Percentiles rank a stretch among this genome's conserved stretches.
Conservation (phyloP, 2,797 vertebrate genomes). For the Myotis vivesi region DNA sequence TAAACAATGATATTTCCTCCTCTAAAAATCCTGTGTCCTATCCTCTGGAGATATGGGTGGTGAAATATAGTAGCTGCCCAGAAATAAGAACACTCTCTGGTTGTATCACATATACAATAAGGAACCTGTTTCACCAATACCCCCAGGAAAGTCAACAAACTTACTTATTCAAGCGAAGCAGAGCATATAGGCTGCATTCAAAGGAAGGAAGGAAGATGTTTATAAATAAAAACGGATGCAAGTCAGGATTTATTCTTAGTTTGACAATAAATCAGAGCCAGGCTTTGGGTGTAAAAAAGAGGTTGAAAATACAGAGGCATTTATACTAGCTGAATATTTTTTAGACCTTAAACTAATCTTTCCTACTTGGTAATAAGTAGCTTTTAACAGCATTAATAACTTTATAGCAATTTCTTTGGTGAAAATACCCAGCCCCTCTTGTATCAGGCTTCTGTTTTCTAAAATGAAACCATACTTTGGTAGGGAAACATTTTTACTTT, state of each 20-base stretch:
- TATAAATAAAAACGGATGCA: slow-evolving; percentile 1
- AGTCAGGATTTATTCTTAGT: background rate
- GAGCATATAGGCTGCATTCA: background rate
- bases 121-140: background rate
- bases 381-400: slow-evolving; percentile 19
- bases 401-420: background rate
- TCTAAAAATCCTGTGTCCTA: background rate
- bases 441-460: background rate
- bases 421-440: background rate
- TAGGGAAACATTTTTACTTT: slow-evolving; percentile 14
- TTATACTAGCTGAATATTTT: background rate
- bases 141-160: background rate
- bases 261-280: background rate
- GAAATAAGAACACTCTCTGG: background rate
- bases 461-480: background rate
- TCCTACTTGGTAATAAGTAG: background rate
- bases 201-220: background rate
- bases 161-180: background rate
- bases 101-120: background rate
- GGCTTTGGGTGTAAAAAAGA: background rate
- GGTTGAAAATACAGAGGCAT: background rate
- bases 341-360: background rate
- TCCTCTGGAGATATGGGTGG: background rate
- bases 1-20: background rate
- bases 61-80: background rate